Percentiles rank a stretch among this genome's conserved stretches.
Evolutionary conservation across 2,888 invertebrate genomes (phyloP).

Genomic region (Brachyopa scutellaris): DNA sequence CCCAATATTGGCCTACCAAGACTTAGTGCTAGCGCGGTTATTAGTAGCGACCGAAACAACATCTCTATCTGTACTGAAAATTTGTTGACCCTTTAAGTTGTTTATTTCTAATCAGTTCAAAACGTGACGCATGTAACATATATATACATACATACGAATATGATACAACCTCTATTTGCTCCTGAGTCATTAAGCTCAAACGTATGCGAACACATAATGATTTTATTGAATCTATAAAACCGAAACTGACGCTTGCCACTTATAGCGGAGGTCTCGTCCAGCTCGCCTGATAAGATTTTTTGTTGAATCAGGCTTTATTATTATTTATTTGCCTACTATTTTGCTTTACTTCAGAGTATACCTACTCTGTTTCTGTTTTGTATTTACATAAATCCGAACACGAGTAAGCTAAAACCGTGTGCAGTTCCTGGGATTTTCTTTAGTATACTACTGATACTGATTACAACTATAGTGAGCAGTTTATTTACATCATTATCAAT

Average conservation of each 20-base stretch:
- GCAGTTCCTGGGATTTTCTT: neutral
- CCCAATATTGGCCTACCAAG: neutral
- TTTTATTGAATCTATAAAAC: neutral
- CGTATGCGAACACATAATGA: neutral
- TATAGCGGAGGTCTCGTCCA: neutral
- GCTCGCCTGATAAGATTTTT: conserved; percentile 34
- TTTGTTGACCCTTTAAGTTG: conserved; percentile 16
- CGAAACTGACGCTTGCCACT: neutral
- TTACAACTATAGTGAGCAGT: neutral
- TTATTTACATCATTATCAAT: neutral
- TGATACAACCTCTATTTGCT: neutral
- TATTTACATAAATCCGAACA: neutral
- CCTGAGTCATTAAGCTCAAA: conserved; percentile 21
- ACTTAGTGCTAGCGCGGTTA: neutral
- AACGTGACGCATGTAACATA: conserved; percentile 7
- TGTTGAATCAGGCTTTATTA: neutral
- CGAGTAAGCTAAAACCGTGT: neutral
- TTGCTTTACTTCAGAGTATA: neutral
- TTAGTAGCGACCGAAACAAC: conserved; percentile 31
- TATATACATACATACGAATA: no score
- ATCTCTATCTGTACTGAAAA: conserved; percentile 47
- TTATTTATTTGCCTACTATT: conserved; percentile 33
- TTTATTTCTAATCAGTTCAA: conserved; percentile 3
- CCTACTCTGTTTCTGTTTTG: neutral
- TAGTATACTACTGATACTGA: neutral